Evolutionary conservation across 2,113 vertebrate genomes (phyloP).

Genomic region (Tachysurus vachellii): DNA sequence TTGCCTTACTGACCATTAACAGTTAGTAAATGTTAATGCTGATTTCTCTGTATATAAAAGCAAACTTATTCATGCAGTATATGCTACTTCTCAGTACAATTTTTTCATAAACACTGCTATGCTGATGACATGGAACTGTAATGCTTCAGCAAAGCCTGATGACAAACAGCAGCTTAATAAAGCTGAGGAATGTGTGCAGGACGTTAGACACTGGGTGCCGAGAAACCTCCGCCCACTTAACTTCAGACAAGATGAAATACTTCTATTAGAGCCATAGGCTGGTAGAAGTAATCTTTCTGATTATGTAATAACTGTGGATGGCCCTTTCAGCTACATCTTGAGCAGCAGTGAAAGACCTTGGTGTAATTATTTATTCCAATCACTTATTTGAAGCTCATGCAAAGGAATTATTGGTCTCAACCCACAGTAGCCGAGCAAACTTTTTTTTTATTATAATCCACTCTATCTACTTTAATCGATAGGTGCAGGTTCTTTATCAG

Average conservation of each 20-base stretch:
- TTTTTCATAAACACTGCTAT: background rate
- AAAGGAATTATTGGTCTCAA: background rate
- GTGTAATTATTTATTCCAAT: background rate
- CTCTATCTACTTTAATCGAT: background rate
- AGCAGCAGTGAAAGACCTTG: background rate
- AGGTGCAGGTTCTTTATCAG: constrained; percentile 1
- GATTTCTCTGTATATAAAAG: background rate
- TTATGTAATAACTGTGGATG: background rate
- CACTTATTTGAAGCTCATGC: background rate
- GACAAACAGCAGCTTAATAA: background rate
- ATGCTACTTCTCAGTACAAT: background rate
- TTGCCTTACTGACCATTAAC: background rate
- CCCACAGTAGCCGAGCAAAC: background rate
- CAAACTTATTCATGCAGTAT: background rate
- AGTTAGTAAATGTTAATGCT: background rate
- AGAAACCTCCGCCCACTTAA: background rate
- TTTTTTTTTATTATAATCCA: background rate
- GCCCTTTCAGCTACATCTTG: background rate
- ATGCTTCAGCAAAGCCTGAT: background rate
- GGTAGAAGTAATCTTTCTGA: background rate
- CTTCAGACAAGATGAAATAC: background rate
- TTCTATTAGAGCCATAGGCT: background rate
- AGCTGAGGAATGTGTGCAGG: background rate
- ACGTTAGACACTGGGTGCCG: background rate
- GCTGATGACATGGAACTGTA: background rate